Evolutionary conservation across 2,797 vertebrate genomes (phyloP), one percentile per base, ranked within the genome.

Genomic region (Syngnathus acus): DNA sequence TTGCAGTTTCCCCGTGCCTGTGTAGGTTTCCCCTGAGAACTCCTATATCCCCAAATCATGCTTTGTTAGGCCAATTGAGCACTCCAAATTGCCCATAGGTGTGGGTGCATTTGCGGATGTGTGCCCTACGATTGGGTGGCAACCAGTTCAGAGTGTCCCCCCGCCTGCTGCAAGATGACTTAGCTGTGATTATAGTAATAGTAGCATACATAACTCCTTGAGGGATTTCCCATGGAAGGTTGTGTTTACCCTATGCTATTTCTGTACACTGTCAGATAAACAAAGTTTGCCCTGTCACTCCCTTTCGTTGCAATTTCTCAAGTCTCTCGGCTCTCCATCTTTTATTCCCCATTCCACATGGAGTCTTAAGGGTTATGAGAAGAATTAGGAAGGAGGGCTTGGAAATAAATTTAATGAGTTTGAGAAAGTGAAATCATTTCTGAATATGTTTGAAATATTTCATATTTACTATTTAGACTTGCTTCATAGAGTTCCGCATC

Each of bases 321-420:
- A 62, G 84, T 78, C 65, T 72, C 72, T 76, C 68, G 50, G 76
- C 85, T 87, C 80, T 86, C 88, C 92, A 88, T 81, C 78, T 73
- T 77, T 78, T 65, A 81, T 14, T 89, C 86, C 61, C 65, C 68
- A 69, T 77, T 84, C 92, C 91, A 93, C 90, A 86, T 78, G 72
- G 92, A 93, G 92, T 86, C 88, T 85, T 66, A 73, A 88, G 94
- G 95, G 95, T 96, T 95, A 95, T 98, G 95, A 95, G 96, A 98
- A 97, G 89, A 84, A 82, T 79, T 85, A 78, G 76, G 67, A 86
- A 89, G 84, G 86, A 82, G 74, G 80, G 70, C 84, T 87, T 85
- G 87, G 87, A 89, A 89, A 86, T 66, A 77, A 82, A 78, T 71
- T 43, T 72, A 78, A 81, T 71, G 81, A 84, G 83, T 82, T 84